Conservation (phyloP, 2,797 vertebrate genomes). For the Picus viridis region DNA sequence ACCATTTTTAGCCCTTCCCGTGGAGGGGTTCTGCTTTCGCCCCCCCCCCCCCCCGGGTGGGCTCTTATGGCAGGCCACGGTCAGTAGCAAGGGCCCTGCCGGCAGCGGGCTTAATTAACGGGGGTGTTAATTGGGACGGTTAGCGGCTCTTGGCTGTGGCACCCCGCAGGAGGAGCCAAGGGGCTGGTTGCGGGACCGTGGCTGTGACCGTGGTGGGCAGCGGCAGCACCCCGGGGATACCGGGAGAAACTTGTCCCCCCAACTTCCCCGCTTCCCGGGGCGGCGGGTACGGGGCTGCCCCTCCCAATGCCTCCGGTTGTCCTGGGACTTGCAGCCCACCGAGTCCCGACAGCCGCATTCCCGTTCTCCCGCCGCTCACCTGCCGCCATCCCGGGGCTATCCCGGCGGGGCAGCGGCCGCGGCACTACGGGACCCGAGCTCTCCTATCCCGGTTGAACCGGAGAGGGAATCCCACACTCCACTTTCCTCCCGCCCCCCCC, state of each 20-base stretch:
- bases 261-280: background rate
- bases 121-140: constrained; percentile 70
- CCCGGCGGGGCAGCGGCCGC: background rate
- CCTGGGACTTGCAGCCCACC: background rate
- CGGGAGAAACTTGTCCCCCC: background rate
- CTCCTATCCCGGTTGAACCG: background rate
- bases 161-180: background rate
- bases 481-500: too few species aligned
- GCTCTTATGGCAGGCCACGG: background rate
- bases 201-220: background rate
- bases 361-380: background rate
- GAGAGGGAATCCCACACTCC: too few species aligned
- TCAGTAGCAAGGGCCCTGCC: constrained; percentile 5
- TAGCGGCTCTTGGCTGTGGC: constrained; percentile 34
- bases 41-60: background rate
- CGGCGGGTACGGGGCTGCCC: background rate
- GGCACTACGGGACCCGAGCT: background rate
- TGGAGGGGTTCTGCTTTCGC: background rate
- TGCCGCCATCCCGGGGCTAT: background rate
- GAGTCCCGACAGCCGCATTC: background rate
- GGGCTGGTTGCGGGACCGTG: background rate
- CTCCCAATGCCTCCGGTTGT: background rate
- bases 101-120: constrained; percentile 54
- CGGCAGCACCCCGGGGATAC: background rate
- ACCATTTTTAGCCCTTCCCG: too few species aligned